A percentile compares a stretch with the other conserved stretches of the same genome.
Evolutionary conservation across 2,113 vertebrate genomes (phyloP).

Genomic region (Neolamprologus hecqui): DNA sequence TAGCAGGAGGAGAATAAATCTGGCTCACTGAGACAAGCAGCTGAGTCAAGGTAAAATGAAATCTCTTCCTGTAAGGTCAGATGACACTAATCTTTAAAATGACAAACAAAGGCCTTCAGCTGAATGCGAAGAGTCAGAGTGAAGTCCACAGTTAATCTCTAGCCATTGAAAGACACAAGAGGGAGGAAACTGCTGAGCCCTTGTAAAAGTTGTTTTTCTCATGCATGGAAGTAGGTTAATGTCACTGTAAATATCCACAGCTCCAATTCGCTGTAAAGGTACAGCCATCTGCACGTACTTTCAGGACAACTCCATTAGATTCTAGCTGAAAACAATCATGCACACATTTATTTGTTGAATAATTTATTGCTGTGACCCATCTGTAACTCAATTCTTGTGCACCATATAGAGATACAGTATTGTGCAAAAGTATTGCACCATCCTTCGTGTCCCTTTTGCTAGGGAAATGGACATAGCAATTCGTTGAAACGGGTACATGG

Average conservation of each 20-base stretch:
- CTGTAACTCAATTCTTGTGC: background rate
- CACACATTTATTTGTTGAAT: background rate
- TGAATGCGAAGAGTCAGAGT: background rate
- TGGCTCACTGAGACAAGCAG: background rate
- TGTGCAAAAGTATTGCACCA: background rate
- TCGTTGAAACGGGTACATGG: background rate
- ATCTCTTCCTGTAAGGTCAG: background rate
- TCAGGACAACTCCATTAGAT: background rate
- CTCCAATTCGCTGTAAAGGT: background rate
- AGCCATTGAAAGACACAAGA: background rate
- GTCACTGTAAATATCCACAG: background rate
- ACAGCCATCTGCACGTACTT: background rate
- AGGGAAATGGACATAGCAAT: background rate
- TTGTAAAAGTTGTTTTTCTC: slow-evolving; percentile 10
- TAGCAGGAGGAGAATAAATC: background rate
- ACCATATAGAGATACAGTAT: background rate
- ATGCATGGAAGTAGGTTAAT: slow-evolving; percentile 11
- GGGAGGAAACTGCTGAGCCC: background rate
- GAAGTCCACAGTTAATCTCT: slow-evolving; percentile 33
- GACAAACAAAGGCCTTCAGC: background rate
- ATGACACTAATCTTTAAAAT: background rate
- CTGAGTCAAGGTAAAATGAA: background rate
- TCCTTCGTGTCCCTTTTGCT: background rate
- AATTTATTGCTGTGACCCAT: background rate
- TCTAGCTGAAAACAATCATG: background rate